These are phyloP conservation scores for Clarias platycephalus DNA, from an alignment of 2,797 vertebrate genomes.

Conservation along the genomic window DNA sequence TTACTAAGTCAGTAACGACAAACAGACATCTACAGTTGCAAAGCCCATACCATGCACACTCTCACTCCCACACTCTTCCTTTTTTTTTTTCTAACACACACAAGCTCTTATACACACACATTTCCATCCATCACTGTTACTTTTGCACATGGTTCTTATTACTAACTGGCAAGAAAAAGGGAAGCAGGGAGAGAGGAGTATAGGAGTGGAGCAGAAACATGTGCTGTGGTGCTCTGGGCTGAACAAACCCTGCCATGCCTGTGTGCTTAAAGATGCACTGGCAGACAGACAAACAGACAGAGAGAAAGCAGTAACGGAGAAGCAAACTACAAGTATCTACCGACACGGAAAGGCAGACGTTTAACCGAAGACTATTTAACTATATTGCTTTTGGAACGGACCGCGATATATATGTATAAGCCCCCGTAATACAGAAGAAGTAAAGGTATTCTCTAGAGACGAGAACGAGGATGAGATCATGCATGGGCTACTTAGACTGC, in stretches of 20 bases:
- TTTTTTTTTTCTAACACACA: slow-evolving; percentile 24
- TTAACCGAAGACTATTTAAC: slow-evolving; percentile 1
- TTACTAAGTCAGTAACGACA: slow-evolving; percentile 39
- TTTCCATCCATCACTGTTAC: slow-evolving; percentile 57
- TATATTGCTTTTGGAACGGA: neutral
- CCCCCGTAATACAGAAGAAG: neutral
- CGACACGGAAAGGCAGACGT: neutral
- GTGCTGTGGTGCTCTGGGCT: slow-evolving; percentile 68
- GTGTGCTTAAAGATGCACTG: slow-evolving; percentile 72
- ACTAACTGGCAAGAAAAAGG: slow-evolving; percentile 57
- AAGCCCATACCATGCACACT: slow-evolving; percentile 39
- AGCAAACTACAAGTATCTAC: slow-evolving; percentile 7
- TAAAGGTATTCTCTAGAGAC: neutral
- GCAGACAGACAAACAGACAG: slow-evolving; percentile 42
- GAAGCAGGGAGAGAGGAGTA: slow-evolving; percentile 42
- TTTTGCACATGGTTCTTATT: slow-evolving; percentile 64
- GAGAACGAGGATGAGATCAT: slow-evolving; percentile 1
- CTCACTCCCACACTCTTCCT: slow-evolving; percentile 26
- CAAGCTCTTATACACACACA: slow-evolving; percentile 39
- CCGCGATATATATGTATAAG: neutral
- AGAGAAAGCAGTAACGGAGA: slow-evolving; percentile 17
- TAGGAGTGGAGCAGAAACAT: slow-evolving; percentile 77
- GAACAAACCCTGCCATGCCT: slow-evolving; percentile 72
- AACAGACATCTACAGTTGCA: slow-evolving; percentile 43
- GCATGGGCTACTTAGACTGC: slow-evolving; percentile 18